Evolutionary conservation across 64 coral and sea anemone genomes (phyloP).

Genomic region (Pocillopora damicornis): DNA sequence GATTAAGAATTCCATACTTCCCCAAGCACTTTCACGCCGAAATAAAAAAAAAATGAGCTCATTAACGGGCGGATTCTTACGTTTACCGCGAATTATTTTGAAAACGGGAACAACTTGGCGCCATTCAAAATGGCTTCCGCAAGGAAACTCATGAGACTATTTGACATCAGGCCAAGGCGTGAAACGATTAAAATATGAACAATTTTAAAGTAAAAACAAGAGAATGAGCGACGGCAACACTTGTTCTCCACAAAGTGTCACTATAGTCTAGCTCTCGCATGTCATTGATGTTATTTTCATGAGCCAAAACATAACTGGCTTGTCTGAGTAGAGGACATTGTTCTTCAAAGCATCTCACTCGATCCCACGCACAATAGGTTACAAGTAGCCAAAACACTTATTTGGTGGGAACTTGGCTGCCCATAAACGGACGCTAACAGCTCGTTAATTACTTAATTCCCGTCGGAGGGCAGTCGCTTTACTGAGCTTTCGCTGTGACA

Average conservation of each 20-base stretch:
- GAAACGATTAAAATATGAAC: constrained; percentile 31
- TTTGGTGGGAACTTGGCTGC: too few relatives aligned
- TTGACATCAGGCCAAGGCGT: background rate
- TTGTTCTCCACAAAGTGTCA: too few relatives aligned
- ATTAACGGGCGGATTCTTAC: background rate
- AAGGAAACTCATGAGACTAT: background rate
- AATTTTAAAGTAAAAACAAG: background rate
- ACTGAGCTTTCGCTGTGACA: background rate
- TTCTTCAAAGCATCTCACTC: background rate
- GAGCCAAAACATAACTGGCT: background rate
- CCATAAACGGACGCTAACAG: background rate
- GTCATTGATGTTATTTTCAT: background rate
- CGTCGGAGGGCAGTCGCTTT: background rate
- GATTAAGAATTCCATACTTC: too few relatives aligned
- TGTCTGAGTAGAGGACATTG: background rate
- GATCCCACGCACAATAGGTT: background rate
- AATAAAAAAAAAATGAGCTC: background rate
- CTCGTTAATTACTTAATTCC: constrained; percentile 19
- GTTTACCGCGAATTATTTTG: background rate
- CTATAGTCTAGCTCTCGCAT: background rate
- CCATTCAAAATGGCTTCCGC: background rate
- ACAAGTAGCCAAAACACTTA: background rate
- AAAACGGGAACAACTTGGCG: background rate
- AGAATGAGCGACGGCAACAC: background rate
- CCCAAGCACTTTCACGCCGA: too few relatives aligned